Evolutionary conservation across 2,888 invertebrate genomes (phyloP).

Genomic region (Temnothorax unifasciatus): DNA sequence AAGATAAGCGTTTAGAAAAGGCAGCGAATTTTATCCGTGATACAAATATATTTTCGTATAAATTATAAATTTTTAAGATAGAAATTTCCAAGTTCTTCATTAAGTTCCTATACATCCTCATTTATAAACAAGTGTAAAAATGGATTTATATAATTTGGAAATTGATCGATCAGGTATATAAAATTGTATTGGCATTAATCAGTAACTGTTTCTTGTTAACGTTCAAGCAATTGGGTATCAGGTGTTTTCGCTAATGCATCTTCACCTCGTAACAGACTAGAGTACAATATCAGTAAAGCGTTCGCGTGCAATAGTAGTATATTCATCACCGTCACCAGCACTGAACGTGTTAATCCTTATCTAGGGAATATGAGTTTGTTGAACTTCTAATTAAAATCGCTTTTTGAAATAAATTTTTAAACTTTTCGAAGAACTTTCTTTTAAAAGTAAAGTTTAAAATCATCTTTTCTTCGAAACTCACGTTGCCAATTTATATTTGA

Average conservation of each 20-base stretch:
- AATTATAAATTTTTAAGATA: background rate
- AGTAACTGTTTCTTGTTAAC: conserved; percentile 16
- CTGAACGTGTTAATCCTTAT: conserved; percentile 42
- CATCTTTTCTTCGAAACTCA: background rate
- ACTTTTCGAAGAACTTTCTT: background rate
- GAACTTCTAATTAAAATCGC: conserved; percentile 14
- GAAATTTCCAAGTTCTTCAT: background rate
- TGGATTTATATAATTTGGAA: background rate
- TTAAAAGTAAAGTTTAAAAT: background rate
- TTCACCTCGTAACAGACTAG: conserved; percentile 29
- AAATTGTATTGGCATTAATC: conserved; percentile 23
- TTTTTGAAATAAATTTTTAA: conserved; percentile 9
- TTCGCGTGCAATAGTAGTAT: conserved; percentile 45
- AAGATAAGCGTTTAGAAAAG: background rate
- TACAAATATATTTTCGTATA: background rate
- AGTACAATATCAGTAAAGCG: conserved; percentile 46
- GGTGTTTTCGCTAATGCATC: conserved; percentile 40
- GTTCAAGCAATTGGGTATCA: conserved; percentile 35
- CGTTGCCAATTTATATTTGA: background rate
- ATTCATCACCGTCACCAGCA: conserved; percentile 50
- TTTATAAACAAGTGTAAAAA: background rate
- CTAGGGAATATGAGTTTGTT: conserved; percentile 29
- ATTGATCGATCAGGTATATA: background rate
- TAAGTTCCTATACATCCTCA: background rate
- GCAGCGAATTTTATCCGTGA: background rate